These are phyloP conservation scores for Erebia aethiops DNA, from an alignment of 2,888 invertebrate genomes.

Conservation along the genomic window DNA sequence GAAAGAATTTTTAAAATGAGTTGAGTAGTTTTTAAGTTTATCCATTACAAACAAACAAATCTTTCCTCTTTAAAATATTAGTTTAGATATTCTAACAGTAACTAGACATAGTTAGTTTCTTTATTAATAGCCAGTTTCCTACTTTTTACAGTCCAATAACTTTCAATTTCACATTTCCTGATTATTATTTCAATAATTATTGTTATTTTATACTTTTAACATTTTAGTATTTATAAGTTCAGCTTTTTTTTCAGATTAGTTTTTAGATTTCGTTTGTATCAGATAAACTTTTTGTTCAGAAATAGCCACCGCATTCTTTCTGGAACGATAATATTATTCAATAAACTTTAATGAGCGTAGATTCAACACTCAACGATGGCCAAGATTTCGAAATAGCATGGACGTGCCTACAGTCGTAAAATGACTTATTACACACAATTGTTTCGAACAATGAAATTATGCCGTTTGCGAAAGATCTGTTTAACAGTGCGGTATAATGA, in stretches of 20 bases:
- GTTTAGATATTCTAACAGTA: not conserved
- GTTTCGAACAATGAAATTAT: slow-evolving; percentile 42
- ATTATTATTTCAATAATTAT: not conserved
- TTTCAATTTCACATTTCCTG: not conserved
- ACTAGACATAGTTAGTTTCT: not conserved
- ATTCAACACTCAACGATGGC: slow-evolving; percentile 5
- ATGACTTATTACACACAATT: slow-evolving; percentile 32
- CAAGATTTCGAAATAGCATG: slow-evolving; percentile 22
- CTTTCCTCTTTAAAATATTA: too few relatives aligned
- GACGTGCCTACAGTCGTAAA: slow-evolving; percentile 26
- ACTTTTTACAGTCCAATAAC: not conserved
- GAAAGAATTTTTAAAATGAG: too few relatives aligned
- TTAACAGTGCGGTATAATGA: slow-evolving; percentile 23
- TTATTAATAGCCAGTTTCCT: not conserved
- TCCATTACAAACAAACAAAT: too few relatives aligned
- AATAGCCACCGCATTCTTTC: not conserved
- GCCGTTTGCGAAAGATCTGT: slow-evolving; percentile 54
- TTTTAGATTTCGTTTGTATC: not conserved
- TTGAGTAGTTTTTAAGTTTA: too few relatives aligned
- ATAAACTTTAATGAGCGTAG: not conserved
- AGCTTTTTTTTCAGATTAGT: not conserved
- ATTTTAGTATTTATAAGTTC: not conserved
- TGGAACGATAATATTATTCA: not conserved
- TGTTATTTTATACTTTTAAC: not conserved
- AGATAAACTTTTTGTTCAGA: not conserved